These are phyloP conservation scores for Ceyx melanurus DNA, from an alignment of 2,113 vertebrate species.

Conservation along the genomic window DNA sequence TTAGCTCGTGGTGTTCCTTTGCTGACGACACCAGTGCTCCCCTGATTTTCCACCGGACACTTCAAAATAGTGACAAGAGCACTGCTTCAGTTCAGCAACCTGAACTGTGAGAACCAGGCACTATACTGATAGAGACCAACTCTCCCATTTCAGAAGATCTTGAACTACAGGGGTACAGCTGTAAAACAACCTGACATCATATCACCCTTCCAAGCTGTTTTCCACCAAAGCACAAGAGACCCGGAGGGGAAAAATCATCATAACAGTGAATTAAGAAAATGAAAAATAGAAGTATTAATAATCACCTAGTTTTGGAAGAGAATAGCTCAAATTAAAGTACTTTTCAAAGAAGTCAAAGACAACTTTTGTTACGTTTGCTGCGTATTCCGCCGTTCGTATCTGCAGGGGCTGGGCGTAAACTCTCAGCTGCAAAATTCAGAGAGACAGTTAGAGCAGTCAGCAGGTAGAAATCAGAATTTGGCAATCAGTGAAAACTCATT, in stretches of 20 bases:
- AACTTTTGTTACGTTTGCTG: slow-evolving; percentile 83
- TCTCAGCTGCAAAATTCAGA: slow-evolving; percentile 81
- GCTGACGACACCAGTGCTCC: neutral
- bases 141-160: neutral
- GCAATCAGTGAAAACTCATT: neutral
- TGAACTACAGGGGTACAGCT: neutral
- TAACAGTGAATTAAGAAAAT: neutral
- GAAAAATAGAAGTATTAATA: slow-evolving; percentile 21
- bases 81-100: neutral
- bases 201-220: neutral
- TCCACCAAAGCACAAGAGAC: neutral
- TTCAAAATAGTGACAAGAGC: neutral
- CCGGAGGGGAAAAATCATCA: neutral
- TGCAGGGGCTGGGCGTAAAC: slow-evolving; percentile 90
- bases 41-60: neutral
- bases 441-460: slow-evolving; percentile 9
- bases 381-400: slow-evolving; percentile 85
- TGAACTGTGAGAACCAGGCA: neutral
- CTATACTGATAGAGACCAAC: neutral
- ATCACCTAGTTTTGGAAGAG: slow-evolving; percentile 91
- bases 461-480: neutral
- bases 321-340: slow-evolving; percentile 89
- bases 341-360: slow-evolving; percentile 91
- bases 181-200: neutral
- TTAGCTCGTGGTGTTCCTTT: neutral